phyloP scores from a whole-genome alignment of 2,888 invertebrate genomes.

The Folsomia manolachei region DNA sequence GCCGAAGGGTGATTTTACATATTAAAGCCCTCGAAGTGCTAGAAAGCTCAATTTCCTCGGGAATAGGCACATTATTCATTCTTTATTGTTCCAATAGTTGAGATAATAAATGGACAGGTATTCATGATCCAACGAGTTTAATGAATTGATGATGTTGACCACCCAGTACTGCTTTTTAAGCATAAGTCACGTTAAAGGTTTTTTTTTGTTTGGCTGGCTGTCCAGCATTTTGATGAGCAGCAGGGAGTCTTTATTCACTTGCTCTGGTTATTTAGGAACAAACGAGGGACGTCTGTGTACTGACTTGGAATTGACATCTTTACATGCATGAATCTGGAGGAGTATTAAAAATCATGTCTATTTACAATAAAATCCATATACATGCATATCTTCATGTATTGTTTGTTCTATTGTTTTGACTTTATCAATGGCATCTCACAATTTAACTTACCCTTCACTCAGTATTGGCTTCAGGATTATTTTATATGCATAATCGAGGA shows the following conservation, averaged over 20 bases:
- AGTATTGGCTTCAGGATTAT: too few relatives aligned
- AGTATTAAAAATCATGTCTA: too few relatives aligned
- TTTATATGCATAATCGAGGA: too few relatives aligned
- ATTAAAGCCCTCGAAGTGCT: too few relatives aligned
- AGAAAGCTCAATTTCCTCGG: too few relatives aligned
- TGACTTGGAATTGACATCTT: neutral
- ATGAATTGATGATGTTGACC: slow-evolving; percentile 27
- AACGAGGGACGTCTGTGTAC: neutral
- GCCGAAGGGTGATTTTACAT: too few relatives aligned
- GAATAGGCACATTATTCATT: slow-evolving; percentile 14
- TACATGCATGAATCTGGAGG: too few relatives aligned
- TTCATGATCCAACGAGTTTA: slow-evolving; percentile 13
- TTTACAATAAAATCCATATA: too few relatives aligned
- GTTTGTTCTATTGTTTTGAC: neutral
- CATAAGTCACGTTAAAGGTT: slow-evolving; percentile 26
- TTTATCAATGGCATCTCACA: neutral
- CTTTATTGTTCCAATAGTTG: slow-evolving; percentile 12
- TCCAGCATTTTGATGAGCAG: slow-evolving; percentile 24
- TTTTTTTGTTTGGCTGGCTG: slow-evolving; percentile 6
- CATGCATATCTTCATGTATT: too few relatives aligned
- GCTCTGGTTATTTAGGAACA: slow-evolving; percentile 2
- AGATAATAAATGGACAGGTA: slow-evolving; percentile 15
- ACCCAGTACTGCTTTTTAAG: slow-evolving; percentile 24
- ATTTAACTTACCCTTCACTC: too few relatives aligned
- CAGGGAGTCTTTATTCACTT: slow-evolving; percentile 21